These are phyloP conservation scores for Puffinus mauretanicus DNA, from an alignment of 2,113 vertebrate species.

Conservation along the genomic window DNA sequence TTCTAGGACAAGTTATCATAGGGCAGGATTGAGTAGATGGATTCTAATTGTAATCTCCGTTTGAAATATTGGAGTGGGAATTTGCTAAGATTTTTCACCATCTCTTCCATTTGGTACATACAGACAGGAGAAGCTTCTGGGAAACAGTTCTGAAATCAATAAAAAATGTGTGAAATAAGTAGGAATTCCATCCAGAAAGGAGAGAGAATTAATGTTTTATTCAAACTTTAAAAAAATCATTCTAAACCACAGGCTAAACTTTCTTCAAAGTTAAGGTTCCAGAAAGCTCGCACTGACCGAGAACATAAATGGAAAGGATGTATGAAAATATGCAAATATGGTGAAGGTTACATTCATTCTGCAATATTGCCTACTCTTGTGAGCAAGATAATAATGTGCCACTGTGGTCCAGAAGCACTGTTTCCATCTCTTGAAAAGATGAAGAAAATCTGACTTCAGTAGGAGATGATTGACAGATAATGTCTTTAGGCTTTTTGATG, in stretches of 20 bases:
- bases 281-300: not conserved
- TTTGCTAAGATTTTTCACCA: not conserved
- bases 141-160: not conserved
- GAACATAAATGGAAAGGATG: not conserved
- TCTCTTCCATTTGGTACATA: not conserved
- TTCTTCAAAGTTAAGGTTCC: not conserved
- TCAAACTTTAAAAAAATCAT: not conserved
- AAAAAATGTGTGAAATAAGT: not conserved
- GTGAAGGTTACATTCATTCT: not conserved
- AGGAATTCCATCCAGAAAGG: not conserved
- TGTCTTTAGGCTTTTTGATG: not conserved
- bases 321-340: not conserved
- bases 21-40: not conserved
- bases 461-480: not conserved
- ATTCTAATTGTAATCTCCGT: not conserved
- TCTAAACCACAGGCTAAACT: not conserved
- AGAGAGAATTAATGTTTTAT: not conserved
- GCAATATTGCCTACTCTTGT: not conserved
- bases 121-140: not conserved
- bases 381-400: not conserved
- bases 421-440: not conserved
- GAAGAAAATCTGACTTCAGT: not conserved
- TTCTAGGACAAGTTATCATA: not conserved
- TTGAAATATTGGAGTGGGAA: not conserved
- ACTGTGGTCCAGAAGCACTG: not conserved